Evolutionary conservation across 2,888 invertebrate genomes (phyloP), one percentile per base, ranked within the genome.

Genomic region (Himalopsyche anomala): DNA sequence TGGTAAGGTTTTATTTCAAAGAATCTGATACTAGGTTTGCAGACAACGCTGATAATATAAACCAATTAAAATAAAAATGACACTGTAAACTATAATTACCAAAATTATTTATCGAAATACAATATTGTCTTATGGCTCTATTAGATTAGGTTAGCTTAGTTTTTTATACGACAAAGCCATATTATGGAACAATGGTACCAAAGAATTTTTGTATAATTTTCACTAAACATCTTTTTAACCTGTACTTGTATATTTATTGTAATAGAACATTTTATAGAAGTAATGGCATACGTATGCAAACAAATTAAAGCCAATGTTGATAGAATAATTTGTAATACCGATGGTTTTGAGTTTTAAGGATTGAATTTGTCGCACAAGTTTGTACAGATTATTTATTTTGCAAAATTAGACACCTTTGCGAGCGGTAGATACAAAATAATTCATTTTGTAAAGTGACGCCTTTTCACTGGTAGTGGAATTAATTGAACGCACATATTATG

Each of bases 341-440:
- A 51, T 51, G 15, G 51, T 51, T 8, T 62, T 62, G 62, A 62
- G 62, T 62, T 62, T 19, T n/a, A 62, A 28, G 19, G 19, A 19
- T 62, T 19, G 28, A 19, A 51, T 51, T 51, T 51, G 51, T 19
- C 19, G 81, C 81, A 81, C 81, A 81, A 81, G 55, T 81, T 81
- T 40, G 45, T 81, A 81, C 55, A 81, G n/a, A 54, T 51, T 81
- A 45, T 74, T 69, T 19, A 69, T 69, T 69, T 45, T 83, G 28
- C 45, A 62, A 51, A 51, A 51, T 5, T 62, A 62, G 62, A 19
- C 28, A 8, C 19, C 62, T 62, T 19, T 62, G 62, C 11, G 62
- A 62, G 62, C 28, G 62, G 11, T 62, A 62, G 62, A 62, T n/a
- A 62, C 28, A 28, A 62, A 51, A 51, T 51, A 2, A 28, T 62